Base-by-base conservation (phyloP, 2,113 vertebrate genomes). In the Limnothrissa miodon region DNA sequence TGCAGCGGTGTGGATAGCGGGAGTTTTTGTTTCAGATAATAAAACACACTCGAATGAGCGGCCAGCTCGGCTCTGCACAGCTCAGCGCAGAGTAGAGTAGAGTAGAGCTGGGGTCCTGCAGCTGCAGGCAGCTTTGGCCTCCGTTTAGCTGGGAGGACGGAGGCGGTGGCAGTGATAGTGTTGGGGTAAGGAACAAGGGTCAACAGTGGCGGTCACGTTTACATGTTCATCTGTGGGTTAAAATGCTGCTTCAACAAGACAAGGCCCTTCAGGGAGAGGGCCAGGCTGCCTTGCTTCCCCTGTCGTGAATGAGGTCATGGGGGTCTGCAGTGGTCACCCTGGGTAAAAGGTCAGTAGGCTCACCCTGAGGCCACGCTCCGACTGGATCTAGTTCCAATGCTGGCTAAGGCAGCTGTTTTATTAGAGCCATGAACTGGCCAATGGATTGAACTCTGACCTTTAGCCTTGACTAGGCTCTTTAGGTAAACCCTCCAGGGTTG, bases 331-430 rank as follows among this genome's bases (percentile, higher is more conserved):
- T 83, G 92, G 86, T 92, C 87, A 89, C 51, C 56, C 70, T 45
- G 59, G 59, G n/a, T 74, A 2, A 74, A 39, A 74, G 89, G 78
- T 66, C 82, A 80, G 46, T 10, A 5, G 84, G 80, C 81, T 74
- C 87, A 89, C 90, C 45, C 78, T 48, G 36, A 42, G n/a, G 51
- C 33, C 81, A 45, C 81, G 87, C 86, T 74, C 83, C 85, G 46
- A 62, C 48, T 39, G 85, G 85, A 85, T 88, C 84, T 85, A 80
- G 17, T 81, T 33, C 46, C 13, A 15, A 78, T 11, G 62, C 48
- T 74, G 66, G 29, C 83, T 86, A 83, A 70, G 80, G 85, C 88
- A 90, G 89, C 89, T 91, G 91, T 90, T 90, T 91, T 80, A 87
- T 87, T 66, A 25, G 53, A 74, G 66, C 59, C 59, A 29, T 62